Base-by-base conservation (phyloP, 30 jellyfish, hydroid and myxozoan species). In the Haliclystus octoradiatus region DNA sequence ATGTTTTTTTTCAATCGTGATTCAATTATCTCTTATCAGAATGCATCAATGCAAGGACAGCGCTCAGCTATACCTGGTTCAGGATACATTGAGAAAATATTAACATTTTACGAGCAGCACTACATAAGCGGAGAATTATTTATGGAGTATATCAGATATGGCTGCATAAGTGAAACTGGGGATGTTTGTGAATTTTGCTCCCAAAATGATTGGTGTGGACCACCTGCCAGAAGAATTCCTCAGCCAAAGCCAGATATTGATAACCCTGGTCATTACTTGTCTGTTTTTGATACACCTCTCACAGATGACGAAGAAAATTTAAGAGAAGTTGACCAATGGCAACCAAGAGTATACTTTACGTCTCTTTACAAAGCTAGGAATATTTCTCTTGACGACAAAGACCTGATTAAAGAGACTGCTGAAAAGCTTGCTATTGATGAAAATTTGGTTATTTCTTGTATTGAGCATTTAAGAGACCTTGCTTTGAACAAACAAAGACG, bases 301-400 rank as follows among this genome's bases (percentile, higher is more conserved):
- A 22, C n/a, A 31, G 35, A 68, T 50, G 77, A 28, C 26, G 29
- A 34, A 24, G 77, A 66, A 34, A 50, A 67, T 5, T 65, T 31
- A 65, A 33, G 77, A 26, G 23, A 4, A 14, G 67, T 67, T 26
- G 77, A 68, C 30, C 67, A 68, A 46, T 68, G 77, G 77, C 77
- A 68, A 40, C 77, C 77, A 23, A 34, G 69, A 50, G 69, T 67
- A 46, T 34, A 67, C 63, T 23, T 30, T 2, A 31, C 26, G 2
- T 24, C 22, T 15, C 26, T 65, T 12, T 65, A 31, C 34, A 34
- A 31, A 25, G 3, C 14, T 47, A 65, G 26, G 32, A 63, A 34
- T 34, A 22, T 30, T 14, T 34, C 63, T 34, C 49, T 67, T 26
- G 49, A 33, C 1, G 67, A 67, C 28, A 25, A 24, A 49, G 31